Conservation (phyloP, 2,113 vertebrate species). For the Carettochelys insculpta region DNA sequence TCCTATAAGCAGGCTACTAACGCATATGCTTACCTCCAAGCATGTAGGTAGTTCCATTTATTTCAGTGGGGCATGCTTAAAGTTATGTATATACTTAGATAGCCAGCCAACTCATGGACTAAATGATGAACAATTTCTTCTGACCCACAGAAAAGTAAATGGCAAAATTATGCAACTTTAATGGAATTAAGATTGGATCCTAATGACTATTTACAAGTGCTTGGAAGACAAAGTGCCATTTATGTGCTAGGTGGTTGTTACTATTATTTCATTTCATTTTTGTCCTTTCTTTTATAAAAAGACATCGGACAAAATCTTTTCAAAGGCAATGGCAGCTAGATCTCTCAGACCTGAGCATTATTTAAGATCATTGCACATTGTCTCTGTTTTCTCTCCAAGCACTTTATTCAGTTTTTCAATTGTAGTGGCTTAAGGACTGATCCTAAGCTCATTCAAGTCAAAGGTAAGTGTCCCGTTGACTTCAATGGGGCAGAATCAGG, state of each 20-base stretch:
- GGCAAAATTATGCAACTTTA: background rate
- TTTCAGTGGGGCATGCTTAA: background rate
- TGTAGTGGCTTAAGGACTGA: background rate
- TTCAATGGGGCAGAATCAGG: background rate
- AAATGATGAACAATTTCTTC: no score
- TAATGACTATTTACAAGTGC: background rate
- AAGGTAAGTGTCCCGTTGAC: no score
- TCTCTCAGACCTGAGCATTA: rapidly evolving
- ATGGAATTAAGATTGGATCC: background rate
- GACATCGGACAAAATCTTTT: background rate
- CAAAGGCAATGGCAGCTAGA: background rate
- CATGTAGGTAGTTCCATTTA: background rate
- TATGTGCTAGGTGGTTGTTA: background rate
- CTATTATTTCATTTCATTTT: background rate
- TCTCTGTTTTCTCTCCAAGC: background rate
- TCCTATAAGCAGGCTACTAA: background rate
- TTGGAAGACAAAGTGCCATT: background rate
- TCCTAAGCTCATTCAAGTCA: background rate
- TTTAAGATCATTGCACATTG: background rate
- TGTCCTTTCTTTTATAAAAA: background rate
- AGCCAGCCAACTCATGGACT: background rate
- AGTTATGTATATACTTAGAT: background rate
- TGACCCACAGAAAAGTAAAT: background rate
- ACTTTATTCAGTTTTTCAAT: rapidly evolving
- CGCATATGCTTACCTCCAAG: background rate